phyloP scores from a whole-genome alignment of 1,140 invertebrate genomes.

The Phocides pigmalion region DNA sequence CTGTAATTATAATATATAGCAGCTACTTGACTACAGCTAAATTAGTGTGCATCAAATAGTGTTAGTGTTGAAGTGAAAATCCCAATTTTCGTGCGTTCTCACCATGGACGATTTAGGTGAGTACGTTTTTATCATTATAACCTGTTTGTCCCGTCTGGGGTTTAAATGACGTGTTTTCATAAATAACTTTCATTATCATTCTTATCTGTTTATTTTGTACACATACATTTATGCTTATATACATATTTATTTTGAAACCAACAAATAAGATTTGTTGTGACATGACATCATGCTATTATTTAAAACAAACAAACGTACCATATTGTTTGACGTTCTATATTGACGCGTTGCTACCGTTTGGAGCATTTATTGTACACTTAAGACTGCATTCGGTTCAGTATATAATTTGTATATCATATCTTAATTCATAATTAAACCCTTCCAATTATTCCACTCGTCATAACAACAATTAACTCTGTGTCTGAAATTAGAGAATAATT shows the following conservation, averaged over 20 bases:
- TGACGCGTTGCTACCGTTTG: too few species aligned
- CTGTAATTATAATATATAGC: slow-evolving; percentile 28
- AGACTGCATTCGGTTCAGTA: neutral
- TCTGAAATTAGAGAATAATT: too few species aligned
- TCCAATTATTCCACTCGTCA: too few species aligned
- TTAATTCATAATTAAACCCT: too few species aligned
- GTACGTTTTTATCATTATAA: slow-evolving; percentile 75
- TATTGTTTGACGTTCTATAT: neutral
- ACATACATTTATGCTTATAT: too few species aligned
- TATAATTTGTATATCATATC: too few species aligned
- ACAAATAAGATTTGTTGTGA: neutral
- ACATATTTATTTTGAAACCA: neutral
- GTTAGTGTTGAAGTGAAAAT: slow-evolving; percentile 18
- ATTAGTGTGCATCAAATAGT: slow-evolving; percentile 10
- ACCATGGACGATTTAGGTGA: slow-evolving; percentile 77
- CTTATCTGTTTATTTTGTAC: neutral
- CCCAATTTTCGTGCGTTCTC: slow-evolving; percentile 28
- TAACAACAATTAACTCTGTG: too few species aligned
- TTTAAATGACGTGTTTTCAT: slow-evolving; percentile 58
- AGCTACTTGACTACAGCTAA: slow-evolving; percentile 17
- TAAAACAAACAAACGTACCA: neutral
- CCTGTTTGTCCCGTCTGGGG: slow-evolving; percentile 64
- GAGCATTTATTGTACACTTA: neutral
- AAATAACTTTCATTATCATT: slow-evolving; percentile 17
- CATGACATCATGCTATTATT: neutral